These are phyloP conservation scores for Halcyon leucocephala DNA, from an alignment of 2,797 vertebrate genomes.

Conservation along the genomic window DNA sequence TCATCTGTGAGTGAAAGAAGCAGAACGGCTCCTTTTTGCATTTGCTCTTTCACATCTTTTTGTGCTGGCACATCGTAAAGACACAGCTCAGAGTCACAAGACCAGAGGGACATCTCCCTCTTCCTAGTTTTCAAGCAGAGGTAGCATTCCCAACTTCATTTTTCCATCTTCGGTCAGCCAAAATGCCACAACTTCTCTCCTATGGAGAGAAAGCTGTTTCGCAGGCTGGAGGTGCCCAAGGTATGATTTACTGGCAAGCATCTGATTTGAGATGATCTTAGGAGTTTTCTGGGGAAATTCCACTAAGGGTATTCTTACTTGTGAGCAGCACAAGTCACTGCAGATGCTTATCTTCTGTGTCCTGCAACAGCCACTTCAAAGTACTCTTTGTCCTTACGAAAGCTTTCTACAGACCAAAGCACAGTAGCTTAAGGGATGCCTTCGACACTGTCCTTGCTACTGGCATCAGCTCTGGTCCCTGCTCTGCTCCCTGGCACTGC, in stretches of 20 bases:
- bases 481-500: rapidly evolving
- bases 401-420: neutral
- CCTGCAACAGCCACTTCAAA: neutral
- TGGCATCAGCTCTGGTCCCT: neutral
- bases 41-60: neutral
- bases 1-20: neutral
- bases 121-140: neutral
- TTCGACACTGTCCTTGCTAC: neutral
- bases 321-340: neutral
- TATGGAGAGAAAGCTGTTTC: neutral
- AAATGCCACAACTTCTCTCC: neutral
- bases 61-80: neutral
- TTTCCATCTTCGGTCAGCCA: neutral
- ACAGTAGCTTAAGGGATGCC: neutral
- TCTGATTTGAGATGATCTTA: neutral
- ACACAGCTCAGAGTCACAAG: neutral
- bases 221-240: neutral
- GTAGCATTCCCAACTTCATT: neutral
- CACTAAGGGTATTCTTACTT: neutral
- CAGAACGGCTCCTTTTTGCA: neutral
- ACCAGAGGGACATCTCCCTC: neutral
- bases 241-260: neutral
- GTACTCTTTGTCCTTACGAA: neutral
- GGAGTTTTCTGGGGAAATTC: neutral
- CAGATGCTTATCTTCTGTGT: neutral